Evolutionary conservation across 2,113 vertebrate species (phyloP).

Genomic region (Spilogale gracilis): DNA sequence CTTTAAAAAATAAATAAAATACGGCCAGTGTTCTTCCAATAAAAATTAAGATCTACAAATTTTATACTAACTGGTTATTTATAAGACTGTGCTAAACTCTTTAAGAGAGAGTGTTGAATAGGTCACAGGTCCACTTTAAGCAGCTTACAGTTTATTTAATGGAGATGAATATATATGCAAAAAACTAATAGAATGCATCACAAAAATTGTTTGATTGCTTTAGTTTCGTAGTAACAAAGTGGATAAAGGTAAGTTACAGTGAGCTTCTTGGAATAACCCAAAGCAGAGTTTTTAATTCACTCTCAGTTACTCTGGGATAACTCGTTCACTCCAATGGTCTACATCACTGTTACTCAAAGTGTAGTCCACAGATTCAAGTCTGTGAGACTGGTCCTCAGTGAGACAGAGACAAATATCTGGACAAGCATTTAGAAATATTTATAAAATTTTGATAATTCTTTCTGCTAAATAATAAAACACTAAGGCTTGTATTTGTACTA

Average conservation of each 20-base stretch:
- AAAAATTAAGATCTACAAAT: neutral
- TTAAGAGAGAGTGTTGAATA: neutral
- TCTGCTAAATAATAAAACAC: constrained; percentile 5
- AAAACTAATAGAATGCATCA: neutral
- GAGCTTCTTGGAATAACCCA: neutral
- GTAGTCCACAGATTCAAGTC: neutral
- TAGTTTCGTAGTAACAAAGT: neutral
- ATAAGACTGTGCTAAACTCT: neutral
- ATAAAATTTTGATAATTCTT: neutral
- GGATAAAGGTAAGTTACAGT: neutral
- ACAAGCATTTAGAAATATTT: neutral
- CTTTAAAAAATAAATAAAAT: neutral
- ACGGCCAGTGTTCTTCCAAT: neutral
- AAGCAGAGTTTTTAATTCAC: neutral
- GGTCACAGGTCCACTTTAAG: neutral
- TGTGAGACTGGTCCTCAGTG: neutral
- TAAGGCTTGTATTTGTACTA: neutral
- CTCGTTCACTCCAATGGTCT: neutral
- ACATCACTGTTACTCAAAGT: neutral
- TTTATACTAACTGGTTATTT: neutral
- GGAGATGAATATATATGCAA: neutral
- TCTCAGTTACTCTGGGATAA: neutral
- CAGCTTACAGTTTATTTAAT: neutral
- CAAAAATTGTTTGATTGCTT: neutral
- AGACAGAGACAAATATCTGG: neutral